A percentile compares a stretch with the other conserved stretches of the same genome.
Evolutionary conservation across 2,113 vertebrate genomes (phyloP).

Genomic region (Cygnus buccinator): DNA sequence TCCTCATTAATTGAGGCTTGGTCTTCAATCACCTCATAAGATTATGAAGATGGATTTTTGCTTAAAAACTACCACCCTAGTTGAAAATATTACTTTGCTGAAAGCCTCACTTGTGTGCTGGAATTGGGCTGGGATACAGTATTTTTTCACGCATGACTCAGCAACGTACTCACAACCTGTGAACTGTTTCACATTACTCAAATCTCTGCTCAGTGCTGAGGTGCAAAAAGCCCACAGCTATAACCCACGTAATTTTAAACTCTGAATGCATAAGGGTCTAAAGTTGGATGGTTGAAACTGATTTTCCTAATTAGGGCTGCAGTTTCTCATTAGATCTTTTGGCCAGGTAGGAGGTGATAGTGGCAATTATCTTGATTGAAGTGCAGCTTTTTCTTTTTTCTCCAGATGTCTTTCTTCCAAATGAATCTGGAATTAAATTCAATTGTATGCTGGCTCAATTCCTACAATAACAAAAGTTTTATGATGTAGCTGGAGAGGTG

Average conservation of each 20-base stretch:
- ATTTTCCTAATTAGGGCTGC: neutral
- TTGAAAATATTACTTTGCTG: neutral
- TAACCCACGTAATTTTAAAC: neutral
- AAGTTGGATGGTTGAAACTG: neutral
- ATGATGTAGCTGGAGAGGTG: neutral
- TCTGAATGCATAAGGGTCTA: neutral
- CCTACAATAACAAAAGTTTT: neutral
- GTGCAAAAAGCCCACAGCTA: neutral
- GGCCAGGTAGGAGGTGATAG: neutral
- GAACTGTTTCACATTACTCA: neutral
- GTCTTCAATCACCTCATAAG: constrained; percentile 42
- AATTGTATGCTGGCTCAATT: neutral
- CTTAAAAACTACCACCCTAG: neutral
- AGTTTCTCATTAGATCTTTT: neutral
- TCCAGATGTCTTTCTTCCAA: neutral
- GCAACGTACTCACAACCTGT: neutral
- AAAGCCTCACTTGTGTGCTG: neutral
- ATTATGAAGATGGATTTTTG: constrained; percentile 2
- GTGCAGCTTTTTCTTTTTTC: neutral
- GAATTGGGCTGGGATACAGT: neutral
- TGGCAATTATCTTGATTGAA: neutral
- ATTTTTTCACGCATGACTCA: neutral
- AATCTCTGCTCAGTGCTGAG: neutral
- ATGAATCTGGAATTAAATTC: neutral
- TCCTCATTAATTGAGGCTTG: constrained; percentile 41